Conservation (phyloP, 2,888 invertebrate species). For the Eupithecia subumbrata region DNA sequence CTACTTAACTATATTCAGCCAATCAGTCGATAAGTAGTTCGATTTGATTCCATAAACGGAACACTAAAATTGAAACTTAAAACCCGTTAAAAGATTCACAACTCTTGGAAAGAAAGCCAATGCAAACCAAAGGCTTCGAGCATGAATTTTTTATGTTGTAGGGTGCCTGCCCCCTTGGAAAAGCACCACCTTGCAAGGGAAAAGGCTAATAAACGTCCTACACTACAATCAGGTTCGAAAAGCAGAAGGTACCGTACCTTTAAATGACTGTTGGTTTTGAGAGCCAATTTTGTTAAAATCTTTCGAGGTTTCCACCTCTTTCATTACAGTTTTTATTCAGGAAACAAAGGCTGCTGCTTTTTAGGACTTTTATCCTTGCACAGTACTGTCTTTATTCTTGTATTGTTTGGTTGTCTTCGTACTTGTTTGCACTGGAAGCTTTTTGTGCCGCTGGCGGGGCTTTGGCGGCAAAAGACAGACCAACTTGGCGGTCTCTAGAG, state of each 20-base stretch:
- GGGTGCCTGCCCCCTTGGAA: constrained; percentile 70
- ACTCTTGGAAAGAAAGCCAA: constrained; percentile 64
- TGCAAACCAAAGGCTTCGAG: constrained; percentile 62
- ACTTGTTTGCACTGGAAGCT: not conserved
- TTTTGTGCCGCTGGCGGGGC: not conserved
- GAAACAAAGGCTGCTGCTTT: not conserved
- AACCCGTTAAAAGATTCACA: constrained; percentile 60
- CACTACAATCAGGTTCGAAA: constrained; percentile 43
- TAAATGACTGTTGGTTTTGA: not conserved
- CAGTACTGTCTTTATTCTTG: not conserved
- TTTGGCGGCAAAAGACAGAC: not conserved
- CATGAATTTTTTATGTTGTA: constrained; percentile 78
- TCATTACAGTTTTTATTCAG: not conserved
- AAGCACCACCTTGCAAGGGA: constrained; percentile 74
- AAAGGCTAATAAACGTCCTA: constrained; percentile 74
- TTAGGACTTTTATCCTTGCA: not conserved
- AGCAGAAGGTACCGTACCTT: constrained; percentile 44
- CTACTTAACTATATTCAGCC: not conserved
- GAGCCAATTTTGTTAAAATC: not conserved
- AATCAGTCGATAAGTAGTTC: not conserved
- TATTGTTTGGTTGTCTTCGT: not conserved
- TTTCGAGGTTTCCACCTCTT: not conserved
- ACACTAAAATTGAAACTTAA: constrained; percentile 42
- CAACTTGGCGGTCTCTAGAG: not conserved
- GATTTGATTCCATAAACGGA: not conserved